Evolutionary conservation across 35 echinoderm and acorn worm genomes (phyloP), one percentile per base, ranked within the genome.

Genomic region (Stichopus chloronotus): DNA sequence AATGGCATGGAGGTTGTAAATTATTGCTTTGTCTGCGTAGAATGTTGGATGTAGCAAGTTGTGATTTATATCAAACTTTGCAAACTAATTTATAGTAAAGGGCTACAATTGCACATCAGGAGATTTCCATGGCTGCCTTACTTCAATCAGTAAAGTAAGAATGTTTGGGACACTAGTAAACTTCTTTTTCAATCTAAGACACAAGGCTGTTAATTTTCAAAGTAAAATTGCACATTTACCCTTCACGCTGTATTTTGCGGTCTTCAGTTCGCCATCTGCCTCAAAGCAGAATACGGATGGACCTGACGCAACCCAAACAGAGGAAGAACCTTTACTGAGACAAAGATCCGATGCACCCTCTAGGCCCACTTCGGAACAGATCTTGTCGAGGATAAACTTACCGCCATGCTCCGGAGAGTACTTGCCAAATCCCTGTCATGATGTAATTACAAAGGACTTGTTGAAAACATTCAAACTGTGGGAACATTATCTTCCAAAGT

Each of bases 231-330:
- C 30, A 43, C 30, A 3, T 65, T 65, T 83, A 83, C 80, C 80
- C 55, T 83, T 54, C 5, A 83, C 12, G 14, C 25, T 83, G 80
- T 83, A 83, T 17, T 55, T 11, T 43, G 80, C 80, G n/a, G 19
- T 56, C 9, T 9, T 83, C 55, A 56, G 16, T 13, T 16, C n/a
- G 43, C 19, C 7, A 55, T 52, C 52, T 53, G 80, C 52, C 43
- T 83, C 80, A 83, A 83, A 83, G 53, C 25, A 83, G 80, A 83
- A 56, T 7, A 83, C 55, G 25, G 52, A 56, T 10, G 80, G 55
- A 9, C 55, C 55, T 19, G 43, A 83, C 55, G 80, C 52, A 10
- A 83, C 52, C 80, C 80, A 83, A 13, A 83, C 52, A 11, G 12
- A 56, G 43, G 80, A 83, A 56, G 80, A 55, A 54, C 5, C n/a